Evolutionary conservation across 2,888 invertebrate species (phyloP).

Genomic region (Cordilura impudica): DNA sequence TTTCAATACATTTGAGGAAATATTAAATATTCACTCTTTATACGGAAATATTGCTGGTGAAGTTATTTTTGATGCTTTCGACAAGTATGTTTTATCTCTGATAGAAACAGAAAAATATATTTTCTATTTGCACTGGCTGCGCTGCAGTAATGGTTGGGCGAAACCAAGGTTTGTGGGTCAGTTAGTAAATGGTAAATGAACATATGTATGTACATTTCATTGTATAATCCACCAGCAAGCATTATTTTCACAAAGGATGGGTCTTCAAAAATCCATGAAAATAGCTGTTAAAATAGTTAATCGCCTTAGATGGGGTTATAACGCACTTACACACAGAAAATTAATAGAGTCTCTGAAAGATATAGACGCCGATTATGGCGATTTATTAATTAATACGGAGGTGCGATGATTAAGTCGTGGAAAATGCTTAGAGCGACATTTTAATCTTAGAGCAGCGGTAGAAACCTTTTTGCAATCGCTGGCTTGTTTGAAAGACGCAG

Average conservation of each 20-base stretch:
- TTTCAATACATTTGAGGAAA: no score
- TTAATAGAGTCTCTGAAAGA: no score
- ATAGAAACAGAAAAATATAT: not conserved
- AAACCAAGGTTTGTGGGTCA: not conserved
- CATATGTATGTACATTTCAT: conserved; percentile 6
- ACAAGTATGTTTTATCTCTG: not conserved
- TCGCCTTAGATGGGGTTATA: no score
- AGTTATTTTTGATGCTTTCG: not conserved
- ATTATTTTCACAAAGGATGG: not conserved
- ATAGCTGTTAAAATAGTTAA: conserved; percentile 11
- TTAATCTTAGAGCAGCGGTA: no score
- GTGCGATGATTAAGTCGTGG: not conserved
- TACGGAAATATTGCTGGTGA: not conserved
- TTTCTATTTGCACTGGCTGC: not conserved
- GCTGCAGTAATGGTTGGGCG: not conserved
- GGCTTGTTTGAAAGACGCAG: no score
- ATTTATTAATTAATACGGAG: not conserved
- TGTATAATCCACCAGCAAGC: not conserved
- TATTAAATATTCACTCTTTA: no score
- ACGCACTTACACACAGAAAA: no score
- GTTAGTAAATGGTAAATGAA: not conserved
- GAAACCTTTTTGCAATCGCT: no score
- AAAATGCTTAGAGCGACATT: no score
- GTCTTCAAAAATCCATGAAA: not conserved
- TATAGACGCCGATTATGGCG: no score